Percentiles rank a stretch among this genome's conserved stretches.
Conservation (phyloP, 2,797 vertebrate genomes). For the Dallia pectoralis region DNA sequence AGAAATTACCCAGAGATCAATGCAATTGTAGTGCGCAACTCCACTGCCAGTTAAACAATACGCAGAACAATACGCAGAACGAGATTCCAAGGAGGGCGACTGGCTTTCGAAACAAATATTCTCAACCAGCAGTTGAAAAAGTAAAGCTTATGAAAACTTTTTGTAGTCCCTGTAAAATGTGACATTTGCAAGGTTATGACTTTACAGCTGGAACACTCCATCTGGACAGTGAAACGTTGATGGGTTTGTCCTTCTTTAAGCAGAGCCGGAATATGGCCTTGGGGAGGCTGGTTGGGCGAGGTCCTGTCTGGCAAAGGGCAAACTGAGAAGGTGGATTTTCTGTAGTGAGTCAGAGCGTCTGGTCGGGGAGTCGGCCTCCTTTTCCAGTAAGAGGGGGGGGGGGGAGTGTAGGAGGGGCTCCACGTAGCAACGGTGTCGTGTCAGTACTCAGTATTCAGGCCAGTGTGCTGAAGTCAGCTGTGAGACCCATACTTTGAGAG, state of each 20-base stretch:
- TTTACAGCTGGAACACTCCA: constrained; percentile 29
- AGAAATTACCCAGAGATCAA: constrained; percentile 46
- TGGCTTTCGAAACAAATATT: constrained; percentile 40
- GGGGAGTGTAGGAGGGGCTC: background rate
- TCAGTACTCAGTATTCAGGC: background rate
- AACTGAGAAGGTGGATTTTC: constrained; percentile 55
- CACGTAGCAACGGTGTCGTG: background rate
- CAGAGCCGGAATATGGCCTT: constrained; percentile 31
- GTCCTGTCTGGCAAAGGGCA: constrained; percentile 25
- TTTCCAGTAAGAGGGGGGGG: constrained; percentile 45
- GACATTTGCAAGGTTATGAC: constrained; percentile 37
- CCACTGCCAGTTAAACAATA: constrained; percentile 49
- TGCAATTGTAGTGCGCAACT: constrained; percentile 42
- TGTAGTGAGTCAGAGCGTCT: constrained; percentile 48
- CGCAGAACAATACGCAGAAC: constrained; percentile 47
- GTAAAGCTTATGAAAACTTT: background rate
- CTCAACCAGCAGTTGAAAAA: constrained; percentile 37
- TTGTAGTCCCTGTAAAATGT: constrained; percentile 26
- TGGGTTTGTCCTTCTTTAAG: constrained; percentile 48
- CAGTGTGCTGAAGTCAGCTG: constrained; percentile 6
- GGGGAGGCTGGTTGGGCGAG: constrained; percentile 28
- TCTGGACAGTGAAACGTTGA: constrained; percentile 45
- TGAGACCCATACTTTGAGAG: constrained; percentile 21
- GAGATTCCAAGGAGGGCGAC: constrained; percentile 22
- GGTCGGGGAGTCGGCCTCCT: constrained; percentile 45